A percentile compares a stretch with the other conserved stretches of the same genome.
Evolutionary conservation across 2,113 vertebrate genomes (phyloP).

Genomic region (Cranoglanis bouderius): DNA sequence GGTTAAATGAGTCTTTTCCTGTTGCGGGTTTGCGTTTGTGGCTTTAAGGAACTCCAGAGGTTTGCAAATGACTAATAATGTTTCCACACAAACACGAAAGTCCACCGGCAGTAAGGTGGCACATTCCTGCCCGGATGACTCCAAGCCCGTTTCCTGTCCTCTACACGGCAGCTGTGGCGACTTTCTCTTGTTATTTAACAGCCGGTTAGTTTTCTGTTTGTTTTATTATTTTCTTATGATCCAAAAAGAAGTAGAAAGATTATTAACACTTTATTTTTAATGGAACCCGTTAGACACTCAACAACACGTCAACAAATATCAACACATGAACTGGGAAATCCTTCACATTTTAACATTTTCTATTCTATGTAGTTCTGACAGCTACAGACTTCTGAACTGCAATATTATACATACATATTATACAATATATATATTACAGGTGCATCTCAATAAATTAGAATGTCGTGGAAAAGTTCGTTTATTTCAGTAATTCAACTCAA

Average conservation of each 20-base stretch:
- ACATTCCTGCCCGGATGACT: background rate
- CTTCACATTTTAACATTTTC: background rate
- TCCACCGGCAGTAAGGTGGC: background rate
- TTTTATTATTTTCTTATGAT: background rate
- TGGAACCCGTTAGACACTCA: too few species aligned
- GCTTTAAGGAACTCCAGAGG: conserved; percentile 55
- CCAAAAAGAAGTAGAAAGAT: background rate
- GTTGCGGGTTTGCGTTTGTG: conserved; percentile 48
- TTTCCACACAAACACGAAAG: background rate
- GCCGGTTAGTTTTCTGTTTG: background rate
- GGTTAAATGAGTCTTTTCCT: conserved; percentile 34
- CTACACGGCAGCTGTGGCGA: background rate
- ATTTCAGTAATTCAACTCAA: too few species aligned
- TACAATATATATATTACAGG: too few species aligned
- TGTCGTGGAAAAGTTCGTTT: too few species aligned
- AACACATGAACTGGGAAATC: background rate
- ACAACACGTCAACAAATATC: background rate
- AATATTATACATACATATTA: too few species aligned
- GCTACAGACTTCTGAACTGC: background rate
- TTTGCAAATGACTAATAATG: background rate
- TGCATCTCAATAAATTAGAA: too few species aligned
- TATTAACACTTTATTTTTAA: background rate
- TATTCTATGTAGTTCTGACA: background rate
- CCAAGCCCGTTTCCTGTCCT: background rate
- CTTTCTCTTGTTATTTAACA: background rate